Evolutionary conservation across 2,797 vertebrate species (phyloP), one percentile per base, ranked within the genome.

Genomic region (Brachyrhaphis roseni): DNA sequence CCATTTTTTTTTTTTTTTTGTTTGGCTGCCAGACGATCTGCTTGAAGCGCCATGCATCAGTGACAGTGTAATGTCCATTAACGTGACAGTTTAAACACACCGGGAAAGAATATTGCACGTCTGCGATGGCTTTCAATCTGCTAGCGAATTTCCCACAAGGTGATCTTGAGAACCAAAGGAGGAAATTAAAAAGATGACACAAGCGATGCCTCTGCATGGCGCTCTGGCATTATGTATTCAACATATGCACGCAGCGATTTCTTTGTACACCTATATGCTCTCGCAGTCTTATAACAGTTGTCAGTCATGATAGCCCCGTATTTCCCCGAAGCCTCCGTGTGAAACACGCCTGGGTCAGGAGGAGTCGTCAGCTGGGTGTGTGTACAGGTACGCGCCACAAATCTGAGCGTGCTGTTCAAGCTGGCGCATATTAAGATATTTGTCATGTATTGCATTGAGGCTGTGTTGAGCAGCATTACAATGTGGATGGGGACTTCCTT

Each of bases 401-500:
- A 75, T 68, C 64, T 77, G 57, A 62, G 76, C 43, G 34, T 73
- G 74, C 64, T 55, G 74, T 64, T 55, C 31, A 18, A 73, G 82
- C 77, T 68, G 79, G 74, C 73, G 41, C 82, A 82, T 89, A 89
- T 93, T 84, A 84, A 88, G 77, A 80, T 84, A 78, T 90, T 78
- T 90, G 88, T 91, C 87, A 82, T 93, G 86, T 91, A 90, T 92
- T 92, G 87, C 85, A 89, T 62, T 53, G 77, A 84, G 78, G 76
- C 88, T 83, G 77, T 49, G 41, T 81, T 91, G 49, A 80, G 87
- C 79, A 74, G 79, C 83, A 89, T 90, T 86, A 90, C 36, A 84
- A 82, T 85, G 85, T 82, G 87, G 87, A 91, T 68, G 87, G 94
- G 88, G 94, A 96, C 95, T 90, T 95, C 94, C 90, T 95, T 94